Evolutionary conservation across 2,888 invertebrate species (phyloP).

Genomic region (Pterostichus niger): DNA sequence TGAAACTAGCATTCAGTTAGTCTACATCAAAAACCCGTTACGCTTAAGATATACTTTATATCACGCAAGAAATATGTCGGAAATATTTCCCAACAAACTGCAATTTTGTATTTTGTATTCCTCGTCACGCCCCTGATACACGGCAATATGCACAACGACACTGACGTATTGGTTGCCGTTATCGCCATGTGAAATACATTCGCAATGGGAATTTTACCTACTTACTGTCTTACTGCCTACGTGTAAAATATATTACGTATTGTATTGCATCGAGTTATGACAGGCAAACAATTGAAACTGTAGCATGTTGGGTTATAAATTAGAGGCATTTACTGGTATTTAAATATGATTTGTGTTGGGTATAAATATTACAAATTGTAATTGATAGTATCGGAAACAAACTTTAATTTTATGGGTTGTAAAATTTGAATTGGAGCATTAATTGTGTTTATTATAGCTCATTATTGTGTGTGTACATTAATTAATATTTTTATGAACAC

Average conservation of each 20-base stretch:
- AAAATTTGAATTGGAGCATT: too few relatives aligned
- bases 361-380: too few relatives aligned
- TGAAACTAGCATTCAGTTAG: not conserved
- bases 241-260: conserved; percentile 6
- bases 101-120: conserved; percentile 40
- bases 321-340: too few relatives aligned
- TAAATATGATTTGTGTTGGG: too few relatives aligned
- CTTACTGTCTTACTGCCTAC: conserved; percentile 18
- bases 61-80: not conserved
- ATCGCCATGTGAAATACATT: conserved; percentile 43
- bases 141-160: conserved; percentile 37
- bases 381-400: too few relatives aligned
- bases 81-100: conserved; percentile 27
- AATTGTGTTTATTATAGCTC: too few relatives aligned
- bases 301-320: too few relatives aligned
- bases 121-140: conserved; percentile 31
- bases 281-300: too few relatives aligned
- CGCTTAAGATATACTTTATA: conserved; percentile 22
- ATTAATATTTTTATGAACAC: too few relatives aligned
- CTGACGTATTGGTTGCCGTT: conserved; percentile 46
- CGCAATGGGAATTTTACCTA: conserved; percentile 28
- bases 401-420: too few relatives aligned
- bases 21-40: not conserved
- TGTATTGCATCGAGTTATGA: too few relatives aligned
- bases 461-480: too few relatives aligned